Evolutionary conservation across 2,113 vertebrate species (phyloP), one percentile per base, ranked within the genome.

Genomic region (Syngnathoides biaculeatus): DNA sequence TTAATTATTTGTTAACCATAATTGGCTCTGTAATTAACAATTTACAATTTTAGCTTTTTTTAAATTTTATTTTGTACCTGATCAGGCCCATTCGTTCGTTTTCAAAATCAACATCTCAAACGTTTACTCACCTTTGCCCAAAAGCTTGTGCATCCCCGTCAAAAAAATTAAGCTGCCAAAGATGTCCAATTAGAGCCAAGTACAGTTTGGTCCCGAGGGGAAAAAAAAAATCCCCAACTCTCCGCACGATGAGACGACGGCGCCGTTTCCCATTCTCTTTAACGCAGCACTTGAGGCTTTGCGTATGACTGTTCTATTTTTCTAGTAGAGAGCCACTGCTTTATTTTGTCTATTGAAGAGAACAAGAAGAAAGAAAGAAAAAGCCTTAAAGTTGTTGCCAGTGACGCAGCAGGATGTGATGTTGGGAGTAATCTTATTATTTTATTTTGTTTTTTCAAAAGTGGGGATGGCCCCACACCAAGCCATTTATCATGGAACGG

Each of bases 231-330:
- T 12, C 59, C 57, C 5, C 30, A 61, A 61, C 20, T 24, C 14
- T 61, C 38, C 1, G 24, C 11, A 26, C 14, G 22, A 43, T 20
- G 40, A 14, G 38, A 40, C 35, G 8, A 12, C 5, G 52, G 52
- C 26, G 11, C 15, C 26, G 24, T 57, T 30, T 57, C 55, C 26
- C 55, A 57, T 6, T 52, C 68, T 52, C 60, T 0, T 81, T 42
- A 89, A 87, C 62, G 75, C 88, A 86, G 79, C 84, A 75, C 64
- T 39, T 39, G 67, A 85, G 79, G 83, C 85, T 81, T 85, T 30
- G 59, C 83, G 71, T 83, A 58, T 38, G 89, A 92, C 90, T 90
- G 90, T 91, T 92, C 69, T 86, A 87, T 89, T 84, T 90, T 90
- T 86, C 58, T 88, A 86, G 20, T 68, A 67, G 73, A 84, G 73